A percentile compares a stretch with the other conserved stretches of the same genome.
Conservation (phyloP, 2,113 vertebrate genomes). For the Oxyruncus cristatus region DNA sequence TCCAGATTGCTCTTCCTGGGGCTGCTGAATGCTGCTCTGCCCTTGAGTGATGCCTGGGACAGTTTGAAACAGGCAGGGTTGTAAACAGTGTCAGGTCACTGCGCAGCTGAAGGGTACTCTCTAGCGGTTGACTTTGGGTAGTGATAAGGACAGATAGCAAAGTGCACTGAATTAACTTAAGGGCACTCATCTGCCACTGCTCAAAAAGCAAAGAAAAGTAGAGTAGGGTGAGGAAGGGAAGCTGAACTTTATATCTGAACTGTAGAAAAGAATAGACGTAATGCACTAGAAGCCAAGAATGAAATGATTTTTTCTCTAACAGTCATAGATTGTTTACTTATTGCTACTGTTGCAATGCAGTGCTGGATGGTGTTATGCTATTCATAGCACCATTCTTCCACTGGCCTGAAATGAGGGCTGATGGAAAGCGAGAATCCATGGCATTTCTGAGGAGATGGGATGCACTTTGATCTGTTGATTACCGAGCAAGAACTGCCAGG, state of each 20-base stretch:
- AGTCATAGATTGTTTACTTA: background rate
- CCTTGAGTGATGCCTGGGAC: background rate
- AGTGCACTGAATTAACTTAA: background rate
- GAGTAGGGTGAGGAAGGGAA: background rate
- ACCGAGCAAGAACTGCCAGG: background rate
- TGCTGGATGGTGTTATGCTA: background rate
- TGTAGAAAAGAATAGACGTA: background rate
- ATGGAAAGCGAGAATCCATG: background rate
- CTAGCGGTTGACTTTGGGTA: slow-evolving; percentile 37
- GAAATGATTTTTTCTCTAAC: background rate
- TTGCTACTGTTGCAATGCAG: background rate
- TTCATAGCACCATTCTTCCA: background rate
- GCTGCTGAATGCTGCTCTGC: background rate
- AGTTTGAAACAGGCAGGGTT: background rate
- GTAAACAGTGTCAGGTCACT: background rate
- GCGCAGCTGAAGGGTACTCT: slow-evolving; percentile 51
- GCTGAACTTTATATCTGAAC: background rate
- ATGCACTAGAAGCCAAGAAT: background rate
- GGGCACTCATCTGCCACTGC: background rate
- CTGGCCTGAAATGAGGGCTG: background rate
- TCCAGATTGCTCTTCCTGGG: background rate
- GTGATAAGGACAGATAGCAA: background rate
- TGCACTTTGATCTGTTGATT: background rate
- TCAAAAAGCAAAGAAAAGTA: background rate
- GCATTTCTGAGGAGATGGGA: background rate